Percentiles rank a stretch among this genome's conserved stretches.
phyloP scores from a whole-genome alignment of 2,797 vertebrate species.

The Cirrhinus molitorella region DNA sequence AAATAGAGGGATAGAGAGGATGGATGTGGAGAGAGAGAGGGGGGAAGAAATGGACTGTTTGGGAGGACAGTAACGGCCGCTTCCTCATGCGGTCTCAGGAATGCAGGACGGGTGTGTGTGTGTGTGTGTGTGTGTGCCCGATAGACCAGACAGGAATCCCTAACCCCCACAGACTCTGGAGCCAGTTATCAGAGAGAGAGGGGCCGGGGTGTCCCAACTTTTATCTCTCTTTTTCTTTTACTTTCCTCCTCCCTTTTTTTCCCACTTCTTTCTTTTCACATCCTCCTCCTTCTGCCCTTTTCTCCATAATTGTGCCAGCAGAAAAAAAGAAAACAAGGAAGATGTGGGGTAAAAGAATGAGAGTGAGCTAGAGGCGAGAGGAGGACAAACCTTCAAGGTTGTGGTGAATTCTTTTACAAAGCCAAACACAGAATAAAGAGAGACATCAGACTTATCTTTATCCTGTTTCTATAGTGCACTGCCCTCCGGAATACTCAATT shows the following conservation, averaged over 20 bases:
- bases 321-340: constrained; percentile 49
- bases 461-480: constrained; percentile 1
- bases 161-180: constrained; percentile 81
- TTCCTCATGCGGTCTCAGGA: constrained; percentile 80
- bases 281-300: constrained; percentile 38
- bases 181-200: constrained; percentile 80
- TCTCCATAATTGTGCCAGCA: constrained; percentile 47
- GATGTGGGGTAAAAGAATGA: constrained; percentile 60
- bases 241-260: constrained; percentile 60
- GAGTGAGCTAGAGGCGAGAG: constrained; percentile 52
- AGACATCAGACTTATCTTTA: constrained; percentile 11
- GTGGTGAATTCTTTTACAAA: constrained; percentile 58
- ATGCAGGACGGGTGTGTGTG: constrained; percentile 79
- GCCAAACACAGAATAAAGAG: constrained; percentile 22
- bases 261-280: constrained; percentile 60
- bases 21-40: constrained; percentile 65
- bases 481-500: not conserved
- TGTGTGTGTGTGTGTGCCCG: constrained; percentile 65
- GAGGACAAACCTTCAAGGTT: constrained; percentile 68
- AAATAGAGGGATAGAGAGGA: constrained; percentile 55
- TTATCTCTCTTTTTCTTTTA: constrained; percentile 44
- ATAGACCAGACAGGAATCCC: constrained; percentile 81
- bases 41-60: constrained; percentile 73
- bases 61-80: constrained; percentile 77
- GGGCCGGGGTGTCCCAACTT: constrained; percentile 67